Percentiles rank a stretch among this genome's conserved stretches.
Evolutionary conservation across 64 coral and sea anemone species (phyloP).

Genomic region (Catalaphyllia jardinei): DNA sequence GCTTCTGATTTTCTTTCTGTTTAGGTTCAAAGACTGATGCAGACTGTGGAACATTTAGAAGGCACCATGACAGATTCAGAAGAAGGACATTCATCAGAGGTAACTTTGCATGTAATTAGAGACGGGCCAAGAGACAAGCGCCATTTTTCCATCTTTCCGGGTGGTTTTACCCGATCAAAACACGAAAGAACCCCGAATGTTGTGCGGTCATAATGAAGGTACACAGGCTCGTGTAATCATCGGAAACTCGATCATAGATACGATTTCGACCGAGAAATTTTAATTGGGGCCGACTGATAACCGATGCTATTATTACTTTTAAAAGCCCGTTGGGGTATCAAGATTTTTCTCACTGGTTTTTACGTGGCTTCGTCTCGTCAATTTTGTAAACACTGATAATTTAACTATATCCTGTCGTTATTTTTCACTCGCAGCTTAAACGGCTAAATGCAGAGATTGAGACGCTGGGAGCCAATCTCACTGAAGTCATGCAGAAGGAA

Average conservation of each 20-base stretch:
- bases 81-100: constrained; percentile 65
- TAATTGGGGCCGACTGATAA: too few species aligned
- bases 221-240: too few species aligned
- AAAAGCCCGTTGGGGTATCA: too few species aligned
- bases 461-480: constrained; percentile 80
- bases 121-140: not conserved
- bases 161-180: not conserved
- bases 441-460: constrained; percentile 89
- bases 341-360: too few species aligned
- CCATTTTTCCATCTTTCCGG: not conserved
- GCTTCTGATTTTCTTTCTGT: too few species aligned
- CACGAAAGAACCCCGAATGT: too few species aligned
- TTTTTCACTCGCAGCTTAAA: constrained; percentile 47
- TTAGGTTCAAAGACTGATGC: constrained; percentile 71
- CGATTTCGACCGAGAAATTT: too few species aligned
- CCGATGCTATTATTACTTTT: too few species aligned
- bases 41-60: constrained; percentile 71
- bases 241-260: too few species aligned
- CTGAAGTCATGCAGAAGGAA: constrained; percentile 82
- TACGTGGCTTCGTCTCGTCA: too few species aligned
- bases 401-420: not conserved
- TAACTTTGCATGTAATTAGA: not conserved
- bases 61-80: constrained; percentile 47
- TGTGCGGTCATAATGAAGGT: too few species aligned
- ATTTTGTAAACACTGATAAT: too few species aligned